Base-by-base conservation (phyloP, 2,888 invertebrate species). In the Drosophila percnosoma region DNA sequence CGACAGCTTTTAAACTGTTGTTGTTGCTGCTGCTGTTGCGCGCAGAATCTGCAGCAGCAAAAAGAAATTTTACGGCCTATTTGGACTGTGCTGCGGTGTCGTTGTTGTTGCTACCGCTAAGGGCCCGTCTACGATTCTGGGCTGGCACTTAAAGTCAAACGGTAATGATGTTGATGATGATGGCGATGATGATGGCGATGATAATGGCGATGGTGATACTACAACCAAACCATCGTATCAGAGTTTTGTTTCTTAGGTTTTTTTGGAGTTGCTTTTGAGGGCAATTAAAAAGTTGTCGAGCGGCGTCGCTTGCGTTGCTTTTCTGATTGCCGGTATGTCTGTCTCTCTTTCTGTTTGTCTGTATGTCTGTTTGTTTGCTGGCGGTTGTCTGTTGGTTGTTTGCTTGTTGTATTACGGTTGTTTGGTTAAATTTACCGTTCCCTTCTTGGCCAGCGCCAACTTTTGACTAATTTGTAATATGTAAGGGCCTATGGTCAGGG, bases 251-350 rank as follows among this genome's bases (percentile, higher is more conserved):
- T 75, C 74, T 74, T 73, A 51, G 55, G 54, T 68, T 72, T 72
- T 76, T 73, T 72, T 72, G 52, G 49, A 71, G 65, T 80, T 42
- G 68, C 48, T 83, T 83, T 83, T 81, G 70, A 69, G 80, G 84
- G 82, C 84, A 83, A 83, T 83, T 84, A 84, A 84, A 84, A 84
- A 82, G 77, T 84, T 80, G 82, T 84, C 70, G 74, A 77, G 72
- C 82, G 68, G 72, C 75, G 75, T 63, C 21, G 60, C 64, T 65
- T 51, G 62, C 27, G 49, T 51, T 45, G 24, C 45, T 45, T 45
- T 24, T 45, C 45, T 24, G 45, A 45, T 45, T 45, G 45, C 24
- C 24, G 24, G 24, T 58, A 36, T 36, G 54, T 54, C 42, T 55
- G 66, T 33, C 24, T 13, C 36, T 51, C 24, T 45, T 0, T 45